Conservation (phyloP, 2,113 vertebrate species). For the Aegypius monachus region DNA sequence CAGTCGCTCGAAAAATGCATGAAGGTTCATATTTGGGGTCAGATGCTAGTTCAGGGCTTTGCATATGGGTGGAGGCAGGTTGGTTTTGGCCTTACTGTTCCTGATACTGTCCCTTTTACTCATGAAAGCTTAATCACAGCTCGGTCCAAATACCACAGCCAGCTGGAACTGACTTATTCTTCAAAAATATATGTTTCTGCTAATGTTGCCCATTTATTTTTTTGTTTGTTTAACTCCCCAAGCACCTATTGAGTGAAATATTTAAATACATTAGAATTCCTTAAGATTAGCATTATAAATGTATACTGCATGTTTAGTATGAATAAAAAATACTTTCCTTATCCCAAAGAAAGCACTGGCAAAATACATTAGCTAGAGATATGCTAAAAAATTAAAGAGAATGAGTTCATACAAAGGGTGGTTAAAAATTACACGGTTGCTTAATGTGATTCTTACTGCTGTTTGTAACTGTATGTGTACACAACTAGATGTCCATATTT, state of each 20-base stretch:
- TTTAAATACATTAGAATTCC: background rate
- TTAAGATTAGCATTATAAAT: background rate
- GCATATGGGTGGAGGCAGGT: constrained; percentile 6
- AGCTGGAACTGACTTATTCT: constrained; percentile 33
- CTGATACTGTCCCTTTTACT: background rate
- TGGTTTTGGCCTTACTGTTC: constrained; percentile 8
- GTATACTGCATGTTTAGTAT: background rate
- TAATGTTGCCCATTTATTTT: background rate
- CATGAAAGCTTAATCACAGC: background rate
- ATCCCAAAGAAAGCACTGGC: background rate
- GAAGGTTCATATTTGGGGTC: background rate
- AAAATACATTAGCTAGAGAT: background rate
- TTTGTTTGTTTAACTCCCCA: background rate
- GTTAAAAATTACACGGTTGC: background rate
- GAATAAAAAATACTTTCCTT: background rate
- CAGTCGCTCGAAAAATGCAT: background rate
- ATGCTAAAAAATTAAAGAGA: background rate
- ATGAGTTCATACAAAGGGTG: background rate
- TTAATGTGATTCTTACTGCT: background rate
- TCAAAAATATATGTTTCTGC: constrained; percentile 6
- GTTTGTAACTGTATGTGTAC: background rate
- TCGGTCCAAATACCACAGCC: background rate
- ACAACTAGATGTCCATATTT: background rate
- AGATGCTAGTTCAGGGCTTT: background rate
- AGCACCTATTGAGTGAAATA: background rate